Percentiles rank a stretch among this genome's conserved stretches.
phyloP scores from a whole-genome alignment of 2,888 invertebrate genomes.

The Plebejus melissa region DNA sequence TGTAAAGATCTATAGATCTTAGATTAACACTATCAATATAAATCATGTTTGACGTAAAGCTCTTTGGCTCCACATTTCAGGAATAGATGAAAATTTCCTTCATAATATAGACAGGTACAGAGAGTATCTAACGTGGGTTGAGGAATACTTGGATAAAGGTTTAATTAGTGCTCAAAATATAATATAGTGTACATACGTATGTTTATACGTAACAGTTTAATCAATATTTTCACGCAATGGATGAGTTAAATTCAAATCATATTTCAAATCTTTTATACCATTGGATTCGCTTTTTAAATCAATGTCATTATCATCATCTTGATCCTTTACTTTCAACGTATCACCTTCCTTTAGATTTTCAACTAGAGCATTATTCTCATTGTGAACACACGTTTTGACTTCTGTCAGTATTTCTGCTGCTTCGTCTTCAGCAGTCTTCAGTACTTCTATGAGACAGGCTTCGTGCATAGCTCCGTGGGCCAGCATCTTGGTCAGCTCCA shows the following conservation, averaged over 20 bases:
- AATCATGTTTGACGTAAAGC: conserved; percentile 19
- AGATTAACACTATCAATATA: conserved; percentile 31
- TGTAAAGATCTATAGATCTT: conserved; percentile 28
- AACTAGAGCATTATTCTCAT: conserved; percentile 41
- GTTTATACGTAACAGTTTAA: background rate
- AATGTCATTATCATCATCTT: background rate
- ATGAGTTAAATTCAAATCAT: background rate
- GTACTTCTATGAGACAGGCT: conserved; percentile 70
- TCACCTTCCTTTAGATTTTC: background rate
- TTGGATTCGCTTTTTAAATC: background rate
- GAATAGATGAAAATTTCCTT: background rate
- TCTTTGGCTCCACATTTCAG: conserved; percentile 25
- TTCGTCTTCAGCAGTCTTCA: conserved; percentile 63
- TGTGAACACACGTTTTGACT: conserved; percentile 50
- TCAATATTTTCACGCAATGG: background rate
- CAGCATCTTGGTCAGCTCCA: conserved; percentile 64
- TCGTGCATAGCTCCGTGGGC: conserved; percentile 75
- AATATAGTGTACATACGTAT: background rate
- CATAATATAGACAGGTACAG: background rate
- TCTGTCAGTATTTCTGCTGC: conserved; percentile 50
- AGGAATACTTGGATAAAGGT: background rate
- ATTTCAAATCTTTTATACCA: background rate
- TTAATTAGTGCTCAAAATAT: background rate
- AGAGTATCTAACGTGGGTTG: background rate
- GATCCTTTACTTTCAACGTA: background rate